Evolutionary conservation across 2,113 vertebrate species (phyloP), one percentile per base, ranked within the genome.

Genomic region (Semnornis frantzii): DNA sequence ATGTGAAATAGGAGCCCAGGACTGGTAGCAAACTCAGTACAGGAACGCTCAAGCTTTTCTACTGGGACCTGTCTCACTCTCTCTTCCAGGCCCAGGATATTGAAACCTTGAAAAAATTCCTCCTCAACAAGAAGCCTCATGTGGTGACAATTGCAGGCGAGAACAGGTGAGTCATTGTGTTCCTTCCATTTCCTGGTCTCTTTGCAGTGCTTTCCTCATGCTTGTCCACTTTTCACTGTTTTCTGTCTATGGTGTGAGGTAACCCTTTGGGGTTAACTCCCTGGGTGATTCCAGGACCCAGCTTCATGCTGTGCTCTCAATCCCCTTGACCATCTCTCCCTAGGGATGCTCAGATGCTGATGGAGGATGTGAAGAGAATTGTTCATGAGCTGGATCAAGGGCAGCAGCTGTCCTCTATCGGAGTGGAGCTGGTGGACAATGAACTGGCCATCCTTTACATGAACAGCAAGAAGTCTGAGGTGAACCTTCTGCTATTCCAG

Each of bases 391-490:
- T 99, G 94, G 99, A 99, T 82, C 99, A 99, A 90, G 98, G 98
- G 88, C 99, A 99, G 13, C 99, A 99, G 70, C 97, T 99, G 75
- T 98, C 99, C 4, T 97, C 98, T 4, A 98, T 99, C 1, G 99
- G 99, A 31, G 99, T 99, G 73, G 99, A 99, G 89, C 97, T 99
- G 85, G 97, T 99, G 58, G 99, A 99, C 97, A 99, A 99, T 7
- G 99, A 99, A 48, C 82, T 99, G 92, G 98, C 98, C 74, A 98
- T 98, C 23, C 98, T 99, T 31, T 99, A 99, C 96, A 99, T 99
- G 99, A 99, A 99, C 97, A 99, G 99, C 98, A 99, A 98, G 97
- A 99, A 99, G 87, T 99, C 99, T 15, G 99, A 99, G 98, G 99
- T 99, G 93, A 98, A 4, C 33, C 31, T 87, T 68, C 60, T 83